A percentile compares a stretch with the other conserved stretches of the same genome.
Evolutionary conservation across 2,113 vertebrate genomes (phyloP).

Genomic region (Tragelaphus buxtoni): DNA sequence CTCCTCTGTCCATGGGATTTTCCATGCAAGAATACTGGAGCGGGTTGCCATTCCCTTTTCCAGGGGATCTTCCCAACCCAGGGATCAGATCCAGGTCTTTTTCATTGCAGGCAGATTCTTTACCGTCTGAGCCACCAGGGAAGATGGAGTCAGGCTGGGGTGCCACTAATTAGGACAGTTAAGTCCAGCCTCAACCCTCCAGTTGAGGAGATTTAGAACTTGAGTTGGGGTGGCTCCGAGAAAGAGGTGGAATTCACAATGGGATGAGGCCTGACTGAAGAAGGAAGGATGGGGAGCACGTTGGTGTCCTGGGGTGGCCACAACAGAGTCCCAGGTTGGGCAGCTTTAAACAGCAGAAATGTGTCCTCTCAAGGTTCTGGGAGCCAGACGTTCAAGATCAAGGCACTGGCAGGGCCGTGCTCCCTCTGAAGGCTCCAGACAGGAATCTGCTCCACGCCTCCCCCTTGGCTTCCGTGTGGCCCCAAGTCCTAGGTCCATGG

Average conservation of each 20-base stretch:
- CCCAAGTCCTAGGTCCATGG: not conserved
- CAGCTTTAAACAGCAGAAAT: accelerated
- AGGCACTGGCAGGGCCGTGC: not conserved
- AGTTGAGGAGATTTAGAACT: not conserved
- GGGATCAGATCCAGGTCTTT: not conserved
- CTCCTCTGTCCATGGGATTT: too few species aligned
- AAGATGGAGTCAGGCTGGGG: not conserved
- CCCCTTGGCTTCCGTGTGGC: not conserved
- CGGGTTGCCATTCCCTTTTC: too few species aligned
- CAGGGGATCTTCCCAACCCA: not conserved
- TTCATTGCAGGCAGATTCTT: not conserved
- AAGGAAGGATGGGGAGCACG: accelerated
- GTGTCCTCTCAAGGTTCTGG: not conserved
- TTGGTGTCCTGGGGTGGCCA: accelerated
- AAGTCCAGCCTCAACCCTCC: not conserved
- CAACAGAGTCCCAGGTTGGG: accelerated
- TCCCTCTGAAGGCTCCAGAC: not conserved
- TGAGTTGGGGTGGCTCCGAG: accelerated
- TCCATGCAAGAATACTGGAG: too few species aligned
- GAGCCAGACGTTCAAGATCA: not conserved
- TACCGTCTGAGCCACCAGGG: not conserved
- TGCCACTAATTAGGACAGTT: accelerated
- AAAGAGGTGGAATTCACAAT: not conserved
- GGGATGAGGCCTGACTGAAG: not conserved
- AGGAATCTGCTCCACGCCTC: accelerated